Base-by-base conservation (phyloP, 2,113 vertebrate genomes). In the Apistogramma diplotaenia region DNA sequence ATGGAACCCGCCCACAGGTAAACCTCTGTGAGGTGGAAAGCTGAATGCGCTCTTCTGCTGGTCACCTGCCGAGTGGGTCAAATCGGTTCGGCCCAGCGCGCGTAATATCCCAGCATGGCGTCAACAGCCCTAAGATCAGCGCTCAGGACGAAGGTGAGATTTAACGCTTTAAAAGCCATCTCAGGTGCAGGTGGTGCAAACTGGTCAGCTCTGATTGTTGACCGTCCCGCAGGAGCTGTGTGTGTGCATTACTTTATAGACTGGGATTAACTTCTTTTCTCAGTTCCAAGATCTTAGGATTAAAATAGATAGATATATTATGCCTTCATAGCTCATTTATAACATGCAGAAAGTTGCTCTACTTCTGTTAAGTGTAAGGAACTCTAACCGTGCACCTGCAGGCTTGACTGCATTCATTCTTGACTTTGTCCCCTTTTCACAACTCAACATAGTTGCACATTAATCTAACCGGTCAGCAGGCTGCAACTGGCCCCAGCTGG, bases 101-200 rank as follows among this genome's bases (percentile, higher is more conserved):
- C 43, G 19, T 19, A 46, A 40, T 4, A 43, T 62, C 27, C 21
- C 74, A 91, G 56, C 59, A 96, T 95, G 95, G 95, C 94, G 60
- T 82, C 94, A 57, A 76, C 86, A 62, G 85, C 88, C 59, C 82
- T 94, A 83, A 90, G 91, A 89, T 93, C 93, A 37, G 74, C 88
- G 29, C 59, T 93, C 27, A 94, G 93, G 79, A 88, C 85, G 43
- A 93, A 93, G 94, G 95, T 95, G 91, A 92, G 92, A 55, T 23
- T 21, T 19, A 15, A 67, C 6, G 43, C 4, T 12, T 33, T 13
- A 8, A 58, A 25, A 31, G 5, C 19, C 18, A 23, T 8, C 2
- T 46, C 3, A 23, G 13, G 2, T 62, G 31, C 8, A 75, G 21
- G 40, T 72, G 57, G 16, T 2, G 57, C 35, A 27, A 31, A 16